phyloP scores from a whole-genome alignment of 2,888 invertebrate genomes.

The Chymomyza procnemis region DNA sequence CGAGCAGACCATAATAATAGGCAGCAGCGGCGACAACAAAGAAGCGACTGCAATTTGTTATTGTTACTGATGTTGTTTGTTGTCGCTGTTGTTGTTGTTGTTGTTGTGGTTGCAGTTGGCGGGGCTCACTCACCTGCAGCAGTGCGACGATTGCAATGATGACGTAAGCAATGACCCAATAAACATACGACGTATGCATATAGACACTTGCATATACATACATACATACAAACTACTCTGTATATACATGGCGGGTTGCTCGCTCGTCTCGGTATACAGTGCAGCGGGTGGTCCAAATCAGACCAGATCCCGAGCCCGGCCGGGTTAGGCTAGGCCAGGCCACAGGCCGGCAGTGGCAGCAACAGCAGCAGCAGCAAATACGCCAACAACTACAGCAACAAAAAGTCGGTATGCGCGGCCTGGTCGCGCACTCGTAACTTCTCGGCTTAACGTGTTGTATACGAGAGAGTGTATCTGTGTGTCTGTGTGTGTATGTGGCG shows the following conservation, averaged over 20 bases:
- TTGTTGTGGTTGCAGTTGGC: no score
- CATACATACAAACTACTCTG: no score
- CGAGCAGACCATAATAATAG: constrained; percentile 15
- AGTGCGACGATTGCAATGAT: constrained; percentile 45
- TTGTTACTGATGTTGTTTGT: not conserved
- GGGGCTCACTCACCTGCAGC: constrained; percentile 39
- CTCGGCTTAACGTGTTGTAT: constrained; percentile 55
- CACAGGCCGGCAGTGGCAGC: constrained; percentile 6
- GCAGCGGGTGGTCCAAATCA: not conserved
- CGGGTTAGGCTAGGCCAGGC: not conserved
- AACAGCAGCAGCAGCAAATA: constrained; percentile 20
- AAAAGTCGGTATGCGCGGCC: constrained; percentile 39
- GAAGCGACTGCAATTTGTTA: not conserved
- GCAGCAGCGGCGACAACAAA: not conserved
- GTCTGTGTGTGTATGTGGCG: constrained; percentile 9
- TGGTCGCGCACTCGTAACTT: constrained; percentile 61
- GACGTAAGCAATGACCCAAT: constrained; percentile 72
- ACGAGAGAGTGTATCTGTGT: constrained; percentile 25
- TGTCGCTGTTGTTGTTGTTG: not conserved
- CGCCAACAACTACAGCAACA: not conserved
- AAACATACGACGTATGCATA: constrained; percentile 48
- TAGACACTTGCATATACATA: no score
- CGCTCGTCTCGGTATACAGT: not conserved
- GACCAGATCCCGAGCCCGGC: not conserved
- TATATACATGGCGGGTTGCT: constrained; percentile 10